These are phyloP conservation scores for Excalfactoria chinensis DNA, from an alignment of 2,113 vertebrate species.

Conservation along the genomic window DNA sequence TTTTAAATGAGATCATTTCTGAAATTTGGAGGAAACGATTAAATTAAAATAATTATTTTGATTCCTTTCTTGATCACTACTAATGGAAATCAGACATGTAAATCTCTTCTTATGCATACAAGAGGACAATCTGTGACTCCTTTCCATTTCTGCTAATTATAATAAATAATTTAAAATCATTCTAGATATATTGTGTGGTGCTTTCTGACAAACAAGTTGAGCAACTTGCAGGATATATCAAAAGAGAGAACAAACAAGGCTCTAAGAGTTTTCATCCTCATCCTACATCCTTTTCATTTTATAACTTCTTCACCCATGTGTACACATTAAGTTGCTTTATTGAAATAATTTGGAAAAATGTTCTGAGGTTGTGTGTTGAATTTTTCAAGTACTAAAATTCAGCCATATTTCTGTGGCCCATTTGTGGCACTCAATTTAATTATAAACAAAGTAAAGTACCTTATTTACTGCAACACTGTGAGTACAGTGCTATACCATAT, in stretches of 20 bases:
- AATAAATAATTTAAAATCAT: neutral
- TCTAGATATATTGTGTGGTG: neutral
- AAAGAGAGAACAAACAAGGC: neutral
- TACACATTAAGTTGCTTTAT: neutral
- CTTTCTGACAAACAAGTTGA: neutral
- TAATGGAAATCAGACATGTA: neutral
- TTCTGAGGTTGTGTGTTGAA: neutral
- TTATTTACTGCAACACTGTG: neutral
- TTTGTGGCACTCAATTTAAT: neutral
- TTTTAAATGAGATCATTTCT: conserved; percentile 38
- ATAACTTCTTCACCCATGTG: neutral
- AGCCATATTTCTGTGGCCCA: neutral
- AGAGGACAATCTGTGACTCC: neutral
- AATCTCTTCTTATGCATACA: neutral
- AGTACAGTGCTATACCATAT: too few species aligned
- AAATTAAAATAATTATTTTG: conserved; percentile 17
- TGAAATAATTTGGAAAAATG: neutral
- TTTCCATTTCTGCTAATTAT: neutral
- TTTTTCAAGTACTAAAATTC: neutral
- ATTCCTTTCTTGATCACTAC: neutral
- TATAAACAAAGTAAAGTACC: neutral
- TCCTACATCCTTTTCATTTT: neutral
- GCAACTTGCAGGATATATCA: neutral
- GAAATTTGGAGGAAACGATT: conserved; percentile 23
- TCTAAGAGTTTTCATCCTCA: neutral